Conservation (phyloP, 1,140 invertebrate genomes). For the Drosophila kanapiae region DNA sequence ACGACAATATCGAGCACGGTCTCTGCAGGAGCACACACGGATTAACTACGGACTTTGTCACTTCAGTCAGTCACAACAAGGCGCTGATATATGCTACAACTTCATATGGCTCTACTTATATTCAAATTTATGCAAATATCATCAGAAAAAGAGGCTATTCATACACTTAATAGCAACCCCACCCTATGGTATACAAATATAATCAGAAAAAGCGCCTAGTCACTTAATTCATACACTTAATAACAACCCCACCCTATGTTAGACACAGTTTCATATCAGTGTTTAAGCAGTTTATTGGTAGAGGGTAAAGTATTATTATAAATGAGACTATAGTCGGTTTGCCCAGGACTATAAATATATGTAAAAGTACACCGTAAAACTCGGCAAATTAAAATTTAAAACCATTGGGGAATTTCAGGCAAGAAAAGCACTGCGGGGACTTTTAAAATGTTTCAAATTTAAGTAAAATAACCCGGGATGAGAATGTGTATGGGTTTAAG, state of each 20-base stretch:
- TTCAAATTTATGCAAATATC: too few species aligned
- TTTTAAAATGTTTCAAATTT: background rate
- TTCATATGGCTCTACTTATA: background rate
- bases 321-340: background rate
- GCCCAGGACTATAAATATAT: background rate
- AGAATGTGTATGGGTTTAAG: too few species aligned
- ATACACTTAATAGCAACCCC: too few species aligned
- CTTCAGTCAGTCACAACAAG: background rate
- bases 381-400: slow-evolving; percentile 2
- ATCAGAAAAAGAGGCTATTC: too few species aligned
- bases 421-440: background rate
- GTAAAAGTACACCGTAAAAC: background rate
- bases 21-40: slow-evolving; percentile 85
- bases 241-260: background rate
- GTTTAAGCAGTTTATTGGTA: slow-evolving; percentile 18
- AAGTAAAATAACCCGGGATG: background rate
- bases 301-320: background rate
- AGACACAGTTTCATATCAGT: background rate
- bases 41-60: slow-evolving; percentile 30
- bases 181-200: background rate
- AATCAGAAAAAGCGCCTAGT: too few species aligned
- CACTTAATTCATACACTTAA: too few species aligned
- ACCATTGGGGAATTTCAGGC: background rate
- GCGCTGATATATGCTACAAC: background rate
- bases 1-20: slow-evolving; percentile 91